Conservation (phyloP, 2,888 invertebrate species). For the Melangyna quadrimaculata region DNA sequence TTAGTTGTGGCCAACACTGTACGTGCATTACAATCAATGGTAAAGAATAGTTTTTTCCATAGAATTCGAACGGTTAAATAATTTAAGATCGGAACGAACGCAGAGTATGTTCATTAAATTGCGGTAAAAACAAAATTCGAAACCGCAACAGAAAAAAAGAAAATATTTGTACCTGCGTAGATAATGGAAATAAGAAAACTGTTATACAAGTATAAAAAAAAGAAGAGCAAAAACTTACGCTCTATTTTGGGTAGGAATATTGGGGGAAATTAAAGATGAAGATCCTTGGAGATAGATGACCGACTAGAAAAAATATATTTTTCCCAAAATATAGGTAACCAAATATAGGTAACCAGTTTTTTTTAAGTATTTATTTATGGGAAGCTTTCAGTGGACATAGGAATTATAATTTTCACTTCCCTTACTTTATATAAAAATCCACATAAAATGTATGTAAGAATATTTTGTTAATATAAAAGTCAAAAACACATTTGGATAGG, state of each 20-base stretch:
- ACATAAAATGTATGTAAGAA: background rate
- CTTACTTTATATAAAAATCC: background rate
- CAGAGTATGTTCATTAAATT: conserved; percentile 16
- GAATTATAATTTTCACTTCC: background rate
- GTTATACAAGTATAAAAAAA: conserved; percentile 35
- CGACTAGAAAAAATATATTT: conserved; percentile 30
- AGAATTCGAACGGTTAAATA: conserved; percentile 38
- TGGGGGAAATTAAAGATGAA: conserved; percentile 2
- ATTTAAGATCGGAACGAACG: background rate
- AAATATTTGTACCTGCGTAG: conserved; percentile 9
- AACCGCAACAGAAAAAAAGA: conserved; percentile 5
- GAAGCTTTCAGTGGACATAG: background rate
- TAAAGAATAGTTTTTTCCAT: conserved; percentile 31
- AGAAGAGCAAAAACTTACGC: conserved; percentile 51
- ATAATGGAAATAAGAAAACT: conserved; percentile 24
- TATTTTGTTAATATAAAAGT: background rate
- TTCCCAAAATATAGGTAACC: conserved; percentile 23
- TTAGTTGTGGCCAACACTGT: too few species aligned
- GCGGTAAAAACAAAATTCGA: conserved; percentile 53
- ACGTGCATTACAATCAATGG: conserved; percentile 30
- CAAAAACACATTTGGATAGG: background rate
- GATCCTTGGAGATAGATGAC: conserved; percentile 51
- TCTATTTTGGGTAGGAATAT: background rate
- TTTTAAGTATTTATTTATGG: background rate
- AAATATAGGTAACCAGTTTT: conserved; percentile 2